These are phyloP conservation scores for Aspidoscelis tigris DNA, from an alignment of 2,113 vertebrate genomes.

Conservation along the genomic window DNA sequence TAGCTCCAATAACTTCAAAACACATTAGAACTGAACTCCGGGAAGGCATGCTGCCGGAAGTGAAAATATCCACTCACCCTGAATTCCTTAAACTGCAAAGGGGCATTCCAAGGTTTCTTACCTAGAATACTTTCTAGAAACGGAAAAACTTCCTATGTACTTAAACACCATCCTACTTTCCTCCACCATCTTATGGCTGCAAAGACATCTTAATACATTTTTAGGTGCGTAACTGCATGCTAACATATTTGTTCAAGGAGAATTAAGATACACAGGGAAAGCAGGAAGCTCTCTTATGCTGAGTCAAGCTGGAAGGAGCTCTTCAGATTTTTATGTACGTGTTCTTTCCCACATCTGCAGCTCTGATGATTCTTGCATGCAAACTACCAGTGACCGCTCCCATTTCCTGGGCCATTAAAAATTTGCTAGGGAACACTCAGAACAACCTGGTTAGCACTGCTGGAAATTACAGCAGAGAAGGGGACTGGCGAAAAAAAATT, in stretches of 20 bases:
- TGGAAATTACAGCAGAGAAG: background rate
- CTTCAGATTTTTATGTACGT: too few relatives aligned
- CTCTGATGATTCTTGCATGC: too few relatives aligned
- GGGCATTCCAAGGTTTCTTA: background rate
- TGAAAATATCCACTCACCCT: background rate
- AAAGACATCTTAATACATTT: too few relatives aligned
- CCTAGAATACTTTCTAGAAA: background rate
- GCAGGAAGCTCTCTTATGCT: background rate
- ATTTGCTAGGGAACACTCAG: background rate
- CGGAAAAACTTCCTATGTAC: background rate
- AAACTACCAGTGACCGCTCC: background rate
- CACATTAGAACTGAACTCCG: background rate
- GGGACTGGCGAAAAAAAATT: background rate
- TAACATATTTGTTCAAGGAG: background rate
- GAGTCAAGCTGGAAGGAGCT: background rate
- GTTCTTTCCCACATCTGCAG: too few relatives aligned
- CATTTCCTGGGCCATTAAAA: background rate
- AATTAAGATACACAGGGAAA: background rate
- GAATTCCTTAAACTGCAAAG: too few relatives aligned
- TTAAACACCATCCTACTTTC: background rate
- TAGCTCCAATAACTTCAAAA: background rate
- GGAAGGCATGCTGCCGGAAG: background rate
- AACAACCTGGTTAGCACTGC: background rate
- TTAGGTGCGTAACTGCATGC: too few relatives aligned
- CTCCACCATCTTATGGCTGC: background rate